A percentile compares a stretch with the other conserved stretches of the same genome.
phyloP scores from a whole-genome alignment of 2,113 vertebrate species.

The Dendropsophus ebraccatus region DNA sequence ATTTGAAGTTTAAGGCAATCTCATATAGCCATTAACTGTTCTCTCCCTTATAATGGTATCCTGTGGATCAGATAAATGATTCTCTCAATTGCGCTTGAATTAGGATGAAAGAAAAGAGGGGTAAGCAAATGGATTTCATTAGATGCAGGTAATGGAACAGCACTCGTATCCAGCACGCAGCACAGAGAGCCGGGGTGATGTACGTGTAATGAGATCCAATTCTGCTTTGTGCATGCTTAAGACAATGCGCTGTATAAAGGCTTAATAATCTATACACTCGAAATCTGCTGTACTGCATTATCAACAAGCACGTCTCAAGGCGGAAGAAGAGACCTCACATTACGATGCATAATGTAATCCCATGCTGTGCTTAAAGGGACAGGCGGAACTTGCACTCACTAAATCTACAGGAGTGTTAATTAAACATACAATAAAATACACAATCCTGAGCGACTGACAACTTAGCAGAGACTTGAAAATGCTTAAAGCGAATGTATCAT shows the following conservation, averaged over 20 bases:
- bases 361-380: not conserved
- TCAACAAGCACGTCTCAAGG: not conserved
- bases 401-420: not conserved
- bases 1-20: slow-evolving; percentile 61
- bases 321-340: not conserved
- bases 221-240: slow-evolving; percentile 22
- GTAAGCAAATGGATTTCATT: slow-evolving; percentile 62
- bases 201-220: slow-evolving; percentile 51
- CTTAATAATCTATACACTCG: slow-evolving; percentile 20
- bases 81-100: slow-evolving; percentile 59
- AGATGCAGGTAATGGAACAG: slow-evolving; percentile 54
- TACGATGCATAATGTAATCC: not conserved
- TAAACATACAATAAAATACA: not conserved
- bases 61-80: slow-evolving; percentile 63
- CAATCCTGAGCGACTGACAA: not conserved
- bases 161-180: slow-evolving; percentile 22
- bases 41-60: slow-evolving; percentile 66
- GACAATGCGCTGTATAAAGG: slow-evolving; percentile 7
- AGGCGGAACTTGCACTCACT: not conserved
- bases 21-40: slow-evolving; percentile 65
- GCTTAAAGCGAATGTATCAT: no score
- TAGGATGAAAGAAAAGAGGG: slow-evolving; percentile 63
- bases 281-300: not conserved
- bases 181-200: slow-evolving; percentile 28
- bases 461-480: no score